Percentiles rank a stretch among this genome's conserved stretches.
Evolutionary conservation across 1,140 invertebrate genomes (phyloP).

Genomic region (Bombus huntii): DNA sequence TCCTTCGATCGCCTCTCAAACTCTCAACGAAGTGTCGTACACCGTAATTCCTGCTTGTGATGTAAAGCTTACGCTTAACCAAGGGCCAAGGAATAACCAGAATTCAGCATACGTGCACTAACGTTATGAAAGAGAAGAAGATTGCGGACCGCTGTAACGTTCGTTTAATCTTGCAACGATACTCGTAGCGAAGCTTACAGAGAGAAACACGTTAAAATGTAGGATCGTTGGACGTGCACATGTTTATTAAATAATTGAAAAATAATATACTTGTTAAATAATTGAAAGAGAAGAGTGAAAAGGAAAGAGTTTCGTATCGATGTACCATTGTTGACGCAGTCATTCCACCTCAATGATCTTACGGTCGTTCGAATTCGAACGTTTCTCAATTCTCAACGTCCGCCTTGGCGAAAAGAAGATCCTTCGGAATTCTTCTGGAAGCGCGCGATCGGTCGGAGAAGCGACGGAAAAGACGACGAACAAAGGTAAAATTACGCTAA

Average conservation of each 20-base stretch:
- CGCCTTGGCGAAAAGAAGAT: too few species aligned
- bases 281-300: not conserved
- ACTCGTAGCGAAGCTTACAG: not conserved
- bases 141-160: not conserved
- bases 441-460: not conserved
- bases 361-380: not conserved
- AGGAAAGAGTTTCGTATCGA: not conserved
- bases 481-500: not conserved
- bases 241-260: conserved; percentile 8
- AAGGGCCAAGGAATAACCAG: not conserved
- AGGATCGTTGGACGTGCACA: not conserved
- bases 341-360: not conserved
- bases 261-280: conserved; percentile 7
- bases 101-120: not conserved
- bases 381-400: not conserved
- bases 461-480: not conserved
- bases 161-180: not conserved
- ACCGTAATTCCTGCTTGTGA: not conserved
- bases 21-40: not conserved
- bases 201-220: not conserved
- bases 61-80: not conserved
- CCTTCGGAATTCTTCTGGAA: too few species aligned
- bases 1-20: not conserved
- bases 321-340: not conserved
- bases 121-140: not conserved